Evolutionary conservation across 2,113 vertebrate species (phyloP).

Genomic region (Puntigrus tetrazona): DNA sequence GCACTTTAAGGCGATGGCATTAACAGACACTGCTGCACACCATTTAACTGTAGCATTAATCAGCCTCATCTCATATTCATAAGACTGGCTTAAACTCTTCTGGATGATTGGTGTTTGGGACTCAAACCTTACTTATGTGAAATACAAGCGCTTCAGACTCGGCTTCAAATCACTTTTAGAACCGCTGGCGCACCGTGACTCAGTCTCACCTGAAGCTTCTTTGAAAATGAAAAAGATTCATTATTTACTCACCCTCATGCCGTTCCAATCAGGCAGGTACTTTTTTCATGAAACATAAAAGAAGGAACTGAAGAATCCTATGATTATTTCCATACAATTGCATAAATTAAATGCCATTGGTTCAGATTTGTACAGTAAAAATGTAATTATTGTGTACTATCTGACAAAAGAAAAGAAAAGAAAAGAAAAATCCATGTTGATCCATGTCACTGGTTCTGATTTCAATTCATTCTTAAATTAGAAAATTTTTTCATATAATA

Average conservation of each 20-base stretch:
- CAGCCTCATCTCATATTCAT: conserved; percentile 12
- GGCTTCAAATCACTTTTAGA: conserved; percentile 6
- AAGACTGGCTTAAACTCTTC: not conserved
- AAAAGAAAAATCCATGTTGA: too few relatives aligned
- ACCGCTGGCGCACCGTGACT: not conserved
- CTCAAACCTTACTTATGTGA: not conserved
- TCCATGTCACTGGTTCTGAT: not conserved
- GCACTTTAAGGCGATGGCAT: conserved; percentile 7
- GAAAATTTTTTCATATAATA: too few relatives aligned
- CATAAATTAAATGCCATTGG: not conserved
- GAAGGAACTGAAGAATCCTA: not conserved
- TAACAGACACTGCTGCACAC: conserved; percentile 11
- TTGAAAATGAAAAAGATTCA: not conserved
- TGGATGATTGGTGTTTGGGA: not conserved
- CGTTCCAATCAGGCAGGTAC: not conserved
- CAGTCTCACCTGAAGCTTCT: not conserved
- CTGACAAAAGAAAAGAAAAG: too few relatives aligned
- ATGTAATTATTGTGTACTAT: too few relatives aligned
- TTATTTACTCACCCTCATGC: not conserved
- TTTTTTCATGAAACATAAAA: not conserved
- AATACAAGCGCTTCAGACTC: conserved; percentile 19
- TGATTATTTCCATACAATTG: not conserved
- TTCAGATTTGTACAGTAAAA: too few relatives aligned
- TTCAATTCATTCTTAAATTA: not conserved
- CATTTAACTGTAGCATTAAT: conserved; percentile 28